Evolutionary conservation across 2,797 vertebrate genomes (phyloP).

Genomic region (Alauda arvensis): DNA sequence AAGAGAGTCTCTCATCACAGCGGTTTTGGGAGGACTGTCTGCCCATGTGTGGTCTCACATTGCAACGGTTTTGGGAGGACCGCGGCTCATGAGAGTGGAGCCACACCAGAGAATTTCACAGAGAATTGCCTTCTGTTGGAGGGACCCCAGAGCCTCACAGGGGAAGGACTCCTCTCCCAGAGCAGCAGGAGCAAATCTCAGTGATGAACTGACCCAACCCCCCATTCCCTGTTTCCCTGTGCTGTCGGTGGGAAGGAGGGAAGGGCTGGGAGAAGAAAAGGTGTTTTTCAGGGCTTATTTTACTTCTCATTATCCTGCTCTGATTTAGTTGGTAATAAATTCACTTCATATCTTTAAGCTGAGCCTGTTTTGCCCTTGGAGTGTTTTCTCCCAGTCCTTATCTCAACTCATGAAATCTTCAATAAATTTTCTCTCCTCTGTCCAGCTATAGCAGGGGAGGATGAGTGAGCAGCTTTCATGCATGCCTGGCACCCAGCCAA

Average conservation of each 20-base stretch:
- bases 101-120: accelerated
- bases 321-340: neutral
- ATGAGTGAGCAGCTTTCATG: neutral
- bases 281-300: neutral
- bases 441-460: neutral
- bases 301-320: neutral
- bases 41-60: neutral
- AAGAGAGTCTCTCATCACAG: accelerated
- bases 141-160: accelerated
- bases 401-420: neutral
- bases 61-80: too few relatives aligned
- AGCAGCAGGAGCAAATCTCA: accelerated
- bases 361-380: neutral
- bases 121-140: neutral
- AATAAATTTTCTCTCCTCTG: neutral
- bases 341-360: neutral
- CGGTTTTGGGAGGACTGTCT: too few relatives aligned
- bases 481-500: neutral
- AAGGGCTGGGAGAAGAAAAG: neutral
- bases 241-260: accelerated
- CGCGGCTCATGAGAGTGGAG: neutral
- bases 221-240: neutral
- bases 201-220: neutral
- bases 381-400: neutral
- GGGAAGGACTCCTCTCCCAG: neutral